Evolutionary conservation across 2,888 invertebrate genomes (phyloP).

Genomic region (Gymnocheta viridis): DNA sequence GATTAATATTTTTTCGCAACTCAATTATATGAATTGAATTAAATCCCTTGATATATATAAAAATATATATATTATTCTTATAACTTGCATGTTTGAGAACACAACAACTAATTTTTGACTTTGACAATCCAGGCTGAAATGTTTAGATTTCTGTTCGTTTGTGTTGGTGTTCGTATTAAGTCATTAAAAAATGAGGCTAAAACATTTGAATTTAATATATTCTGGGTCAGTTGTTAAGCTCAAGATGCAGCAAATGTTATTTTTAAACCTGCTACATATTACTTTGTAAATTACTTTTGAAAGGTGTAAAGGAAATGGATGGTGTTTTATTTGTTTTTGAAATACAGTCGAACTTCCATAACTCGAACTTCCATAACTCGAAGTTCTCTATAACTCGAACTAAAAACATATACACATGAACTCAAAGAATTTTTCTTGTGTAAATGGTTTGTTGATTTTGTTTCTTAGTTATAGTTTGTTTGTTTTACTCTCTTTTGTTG

Average conservation of each 20-base stretch:
- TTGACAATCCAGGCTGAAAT: conserved; percentile 53
- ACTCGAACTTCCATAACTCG: too few species aligned
- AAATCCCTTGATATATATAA: conserved; percentile 34
- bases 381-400: too few species aligned
- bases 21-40: conserved; percentile 10
- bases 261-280: neutral
- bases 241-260: conserved; percentile 4
- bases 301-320: neutral
- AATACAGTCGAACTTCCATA: too few species aligned
- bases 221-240: conserved; percentile 55
- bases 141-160: neutral
- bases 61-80: neutral
- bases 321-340: too few species aligned
- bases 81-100: neutral
- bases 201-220: conserved; percentile 26
- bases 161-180: conserved; percentile 19
- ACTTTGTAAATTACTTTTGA: conserved; percentile 23
- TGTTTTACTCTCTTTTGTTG: too few species aligned
- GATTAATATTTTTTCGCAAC: neutral
- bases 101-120: conserved; percentile 4
- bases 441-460: too few species aligned
- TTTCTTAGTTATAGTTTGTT: too few species aligned
- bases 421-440: too few species aligned
- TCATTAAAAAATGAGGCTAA: conserved; percentile 46
- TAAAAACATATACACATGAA: too few species aligned